Evolutionary conservation across 1,140 invertebrate species (phyloP).

Genomic region (Meloidogyne floridensis): DNA sequence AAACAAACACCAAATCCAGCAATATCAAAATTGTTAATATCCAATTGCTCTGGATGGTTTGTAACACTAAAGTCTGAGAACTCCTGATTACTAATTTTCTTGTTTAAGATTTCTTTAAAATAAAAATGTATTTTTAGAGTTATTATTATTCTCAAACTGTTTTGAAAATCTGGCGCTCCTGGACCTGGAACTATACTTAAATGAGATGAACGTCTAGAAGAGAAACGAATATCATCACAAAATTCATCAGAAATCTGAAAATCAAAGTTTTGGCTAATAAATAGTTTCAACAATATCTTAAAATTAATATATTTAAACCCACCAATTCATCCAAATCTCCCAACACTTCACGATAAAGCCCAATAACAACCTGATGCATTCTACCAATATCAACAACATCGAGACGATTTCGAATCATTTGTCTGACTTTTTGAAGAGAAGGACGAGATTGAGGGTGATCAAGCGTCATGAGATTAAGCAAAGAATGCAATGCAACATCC

Average conservation of each 20-base stretch:
- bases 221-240: constrained; percentile 37
- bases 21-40: background rate
- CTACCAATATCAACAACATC: constrained; percentile 21
- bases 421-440: constrained; percentile 41
- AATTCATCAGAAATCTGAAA: constrained; percentile 34
- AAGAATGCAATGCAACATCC: constrained; percentile 43
- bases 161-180: constrained; percentile 26
- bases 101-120: background rate
- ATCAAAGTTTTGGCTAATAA: background rate
- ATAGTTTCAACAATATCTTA: background rate
- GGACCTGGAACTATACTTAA: constrained; percentile 33
- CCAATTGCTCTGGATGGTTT: background rate
- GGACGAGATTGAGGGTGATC: constrained; percentile 43
- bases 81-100: background rate
- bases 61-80: no score
- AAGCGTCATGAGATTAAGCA: constrained; percentile 53
- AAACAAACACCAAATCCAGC: background rate
- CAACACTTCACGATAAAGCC: constrained; percentile 45
- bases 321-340: constrained; percentile 54
- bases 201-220: constrained; percentile 32
- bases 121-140: background rate
- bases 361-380: constrained; percentile 34
- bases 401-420: constrained; percentile 47
- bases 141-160: background rate
- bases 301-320: constrained; percentile 13